Evolutionary conservation across 1,140 invertebrate species (phyloP), one percentile per base, ranked within the genome.

Genomic region (Lepidurus packardi): DNA sequence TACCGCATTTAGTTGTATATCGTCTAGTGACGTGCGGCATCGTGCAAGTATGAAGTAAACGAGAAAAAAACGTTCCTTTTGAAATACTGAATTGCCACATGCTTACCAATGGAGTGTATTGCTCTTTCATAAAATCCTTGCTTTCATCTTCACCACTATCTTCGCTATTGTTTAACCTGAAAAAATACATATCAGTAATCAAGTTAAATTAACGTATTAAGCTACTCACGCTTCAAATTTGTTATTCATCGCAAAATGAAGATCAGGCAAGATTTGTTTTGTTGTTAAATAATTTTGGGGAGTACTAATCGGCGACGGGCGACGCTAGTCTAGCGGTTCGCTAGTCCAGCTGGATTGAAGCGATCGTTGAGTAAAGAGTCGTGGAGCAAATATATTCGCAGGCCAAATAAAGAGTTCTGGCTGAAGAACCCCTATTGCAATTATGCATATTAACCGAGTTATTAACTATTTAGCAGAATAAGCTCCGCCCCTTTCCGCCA

Each of bases 211-310:
- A 75, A 74, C 42, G 65, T 21, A 65, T 77, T 73, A 42, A 75
- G 78, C 80, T 80, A 87, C 89, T 88, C 88, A 90, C 89, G 88
- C 86, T 79, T 90, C 88, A 80, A 88, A 90, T 88, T 90, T 90
- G 85, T 89, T 90, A 80, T 89, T 89, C 89, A 90, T 89, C 6
- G 11, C 41, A 11, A 8, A 75, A 16, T 13, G 21, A 13, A 7
- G 8, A n/a, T 65, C 53, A 21, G 16, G 13, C 16, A 65, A 65
- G 5, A 7, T 65, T 65, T 16, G 16, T 65, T 13, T 65, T 65
- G 16, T 13, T 65, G 10, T 65, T 65, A 21, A 65, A 1, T 65
- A 7, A 11, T 16, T n/a, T n/a, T 10, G 1, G 45, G 1, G 10
- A 5, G 45, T 47, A 16, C 45, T 47, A 16, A 11, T 47, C 16